Conservation (phyloP, 2,113 vertebrate genomes). For the Callionymus lyra region DNA sequence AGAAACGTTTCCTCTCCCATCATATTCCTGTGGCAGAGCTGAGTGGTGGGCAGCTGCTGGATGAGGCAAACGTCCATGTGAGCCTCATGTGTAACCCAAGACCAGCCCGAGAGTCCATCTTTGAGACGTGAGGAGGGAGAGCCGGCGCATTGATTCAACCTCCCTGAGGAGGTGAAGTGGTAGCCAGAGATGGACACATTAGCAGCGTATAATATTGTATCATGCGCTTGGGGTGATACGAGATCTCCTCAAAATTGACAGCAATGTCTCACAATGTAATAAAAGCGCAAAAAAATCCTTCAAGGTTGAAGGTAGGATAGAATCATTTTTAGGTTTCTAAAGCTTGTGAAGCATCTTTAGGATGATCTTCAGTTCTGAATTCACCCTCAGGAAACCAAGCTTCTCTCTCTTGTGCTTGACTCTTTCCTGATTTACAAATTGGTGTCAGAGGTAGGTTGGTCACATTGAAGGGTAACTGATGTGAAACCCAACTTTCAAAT, state of each 20-base stretch:
- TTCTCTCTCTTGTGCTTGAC: too few species aligned
- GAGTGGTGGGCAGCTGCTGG: constrained; percentile 41
- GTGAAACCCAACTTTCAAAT: too few species aligned
- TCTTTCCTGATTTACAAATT: too few species aligned
- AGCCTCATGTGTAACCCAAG: constrained; percentile 53
- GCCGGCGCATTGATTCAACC: constrained; percentile 56
- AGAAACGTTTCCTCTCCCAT: constrained; percentile 14
- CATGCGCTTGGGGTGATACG: constrained; percentile 38
- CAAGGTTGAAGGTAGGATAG: constrained; percentile 22
- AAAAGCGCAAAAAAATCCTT: constrained; percentile 23
- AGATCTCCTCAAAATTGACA: constrained; percentile 49
- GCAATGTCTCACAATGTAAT: constrained; percentile 31
- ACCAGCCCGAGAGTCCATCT: constrained; percentile 52
- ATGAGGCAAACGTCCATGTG: constrained; percentile 16
- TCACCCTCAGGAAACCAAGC: too few species aligned
- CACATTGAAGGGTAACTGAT: too few species aligned
- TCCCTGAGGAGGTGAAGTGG: constrained; percentile 41
- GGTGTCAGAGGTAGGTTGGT: too few species aligned
- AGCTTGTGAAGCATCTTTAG: too few species aligned
- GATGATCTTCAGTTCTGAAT: too few species aligned
- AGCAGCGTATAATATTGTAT: constrained; percentile 52
- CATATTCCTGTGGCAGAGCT: constrained; percentile 13
- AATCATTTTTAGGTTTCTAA: too few species aligned
- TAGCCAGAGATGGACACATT: constrained; percentile 54
- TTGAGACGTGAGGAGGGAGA: constrained; percentile 30